These are phyloP conservation scores for Eutrigla gurnardus DNA, from an alignment of 2,797 vertebrate species.

Conservation along the genomic window DNA sequence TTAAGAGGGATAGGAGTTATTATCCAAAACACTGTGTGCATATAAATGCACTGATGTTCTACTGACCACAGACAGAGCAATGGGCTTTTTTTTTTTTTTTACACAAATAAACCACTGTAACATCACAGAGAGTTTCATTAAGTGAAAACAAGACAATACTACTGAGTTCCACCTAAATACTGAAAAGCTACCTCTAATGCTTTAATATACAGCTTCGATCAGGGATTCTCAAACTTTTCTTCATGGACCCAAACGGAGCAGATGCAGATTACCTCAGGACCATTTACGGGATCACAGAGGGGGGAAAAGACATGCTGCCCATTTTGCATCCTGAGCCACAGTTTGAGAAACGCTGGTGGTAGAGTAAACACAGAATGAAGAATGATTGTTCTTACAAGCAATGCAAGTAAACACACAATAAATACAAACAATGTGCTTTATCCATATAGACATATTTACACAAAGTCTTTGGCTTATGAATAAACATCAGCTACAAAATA, in stretches of 20 bases:
- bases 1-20: constrained; percentile 59
- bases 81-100: constrained; percentile 60
- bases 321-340: constrained; percentile 30
- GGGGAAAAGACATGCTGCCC: constrained; percentile 11
- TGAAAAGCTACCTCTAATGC: constrained; percentile 92
- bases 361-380: constrained; percentile 86
- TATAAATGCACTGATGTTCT: constrained; percentile 56
- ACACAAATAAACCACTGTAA: constrained; percentile 89
- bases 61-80: constrained; percentile 84
- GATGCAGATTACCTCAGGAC: constrained; percentile 16
- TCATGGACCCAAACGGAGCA: constrained; percentile 52
- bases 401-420: constrained; percentile 97
- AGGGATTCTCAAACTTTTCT: constrained; percentile 77
- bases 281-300: constrained; percentile 21
- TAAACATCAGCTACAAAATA: constrained; percentile 89
- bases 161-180: constrained; percentile 87
- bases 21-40: constrained; percentile 57
- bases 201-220: constrained; percentile 86
- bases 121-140: constrained; percentile 85
- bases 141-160: constrained; percentile 85
- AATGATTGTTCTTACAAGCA: constrained; percentile 94
- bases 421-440: constrained; percentile 99
- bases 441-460: constrained; percentile 99
- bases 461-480: constrained; percentile 99
- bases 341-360: constrained; percentile 73